phyloP scores from a whole-genome alignment of 2,888 invertebrate genomes.

The Nomada ferruginata region DNA sequence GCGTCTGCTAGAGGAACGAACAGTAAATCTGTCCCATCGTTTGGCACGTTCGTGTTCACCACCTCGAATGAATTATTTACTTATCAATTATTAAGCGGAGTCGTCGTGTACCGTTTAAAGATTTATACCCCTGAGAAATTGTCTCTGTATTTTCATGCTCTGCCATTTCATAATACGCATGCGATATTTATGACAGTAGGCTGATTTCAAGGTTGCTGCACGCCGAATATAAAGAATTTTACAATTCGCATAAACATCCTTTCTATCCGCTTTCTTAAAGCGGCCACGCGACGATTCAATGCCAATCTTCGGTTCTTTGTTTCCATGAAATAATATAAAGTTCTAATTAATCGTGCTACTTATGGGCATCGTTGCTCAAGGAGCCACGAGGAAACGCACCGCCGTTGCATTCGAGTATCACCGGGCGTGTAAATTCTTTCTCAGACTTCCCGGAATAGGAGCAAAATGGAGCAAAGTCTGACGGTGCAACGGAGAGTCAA shows the following conservation, averaged over 20 bases:
- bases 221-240: slow-evolving; percentile 32
- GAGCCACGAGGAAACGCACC: not conserved
- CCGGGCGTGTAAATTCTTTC: slow-evolving; percentile 33
- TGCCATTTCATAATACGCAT: slow-evolving; percentile 44
- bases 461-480: slow-evolving; percentile 66
- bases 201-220: slow-evolving; percentile 44
- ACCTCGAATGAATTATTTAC: slow-evolving; percentile 69
- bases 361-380: not conserved
- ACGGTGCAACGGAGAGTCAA: slow-evolving; percentile 45
- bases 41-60: slow-evolving; percentile 66
- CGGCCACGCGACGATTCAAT: not conserved
- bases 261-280: not conserved
- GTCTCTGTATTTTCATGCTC: slow-evolving; percentile 46
- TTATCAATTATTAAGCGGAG: slow-evolving; percentile 67
- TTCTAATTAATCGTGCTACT: not conserved
- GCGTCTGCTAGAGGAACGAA: slow-evolving; percentile 51
- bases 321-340: not conserved
- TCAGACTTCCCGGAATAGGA: slow-evolving; percentile 69
- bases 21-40: slow-evolving; percentile 70
- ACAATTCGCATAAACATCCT: not conserved
- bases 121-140: slow-evolving; percentile 61
- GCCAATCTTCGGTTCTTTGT: not conserved
- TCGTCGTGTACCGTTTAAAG: slow-evolving; percentile 55
- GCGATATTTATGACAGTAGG: slow-evolving; percentile 47
- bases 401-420: slow-evolving; percentile 18